Evolutionary conservation across 2,797 vertebrate genomes (phyloP).

Genomic region (Valencia hispanica): DNA sequence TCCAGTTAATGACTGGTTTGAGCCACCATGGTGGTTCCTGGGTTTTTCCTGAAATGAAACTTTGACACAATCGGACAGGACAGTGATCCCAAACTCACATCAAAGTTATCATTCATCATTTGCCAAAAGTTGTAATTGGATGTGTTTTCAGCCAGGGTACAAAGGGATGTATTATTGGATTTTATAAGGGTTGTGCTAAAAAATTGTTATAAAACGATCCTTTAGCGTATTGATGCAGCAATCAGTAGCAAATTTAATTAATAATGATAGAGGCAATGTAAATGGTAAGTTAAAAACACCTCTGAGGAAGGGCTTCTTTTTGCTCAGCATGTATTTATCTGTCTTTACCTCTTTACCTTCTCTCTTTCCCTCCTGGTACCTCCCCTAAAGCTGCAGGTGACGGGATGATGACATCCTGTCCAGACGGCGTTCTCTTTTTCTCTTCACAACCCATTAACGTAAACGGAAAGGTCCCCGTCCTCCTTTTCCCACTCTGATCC

Average conservation of each 20-base stretch:
- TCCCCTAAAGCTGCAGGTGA: conserved; percentile 53
- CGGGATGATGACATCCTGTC: conserved; percentile 72
- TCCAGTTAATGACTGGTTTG: too few species aligned
- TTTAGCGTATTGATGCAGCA: not conserved
- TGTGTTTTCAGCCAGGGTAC: not conserved
- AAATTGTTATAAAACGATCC: not conserved
- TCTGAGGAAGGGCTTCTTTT: conserved; percentile 12
- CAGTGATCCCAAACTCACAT: not conserved
- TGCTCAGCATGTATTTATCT: conserved; percentile 49
- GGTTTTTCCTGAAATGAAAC: not conserved
- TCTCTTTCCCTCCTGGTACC: conserved; percentile 35
- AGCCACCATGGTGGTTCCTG: not conserved
- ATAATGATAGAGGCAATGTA: conserved; percentile 24
- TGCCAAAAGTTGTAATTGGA: not conserved
- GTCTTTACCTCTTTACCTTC: conserved; percentile 38
- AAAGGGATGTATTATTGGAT: not conserved
- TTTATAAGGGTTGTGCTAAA: not conserved
- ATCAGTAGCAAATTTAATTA: conserved; percentile 13
- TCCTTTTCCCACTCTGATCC: conserved; percentile 59
- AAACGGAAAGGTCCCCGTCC: conserved; percentile 73
- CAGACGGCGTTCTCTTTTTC: conserved; percentile 66
- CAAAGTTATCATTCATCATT: not conserved
- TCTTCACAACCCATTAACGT: conserved; percentile 77
- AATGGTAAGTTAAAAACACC: conserved; percentile 16
- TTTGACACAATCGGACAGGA: not conserved